Evolutionary conservation across 2,113 vertebrate genomes (phyloP).

Genomic region (Microtus oregoni): DNA sequence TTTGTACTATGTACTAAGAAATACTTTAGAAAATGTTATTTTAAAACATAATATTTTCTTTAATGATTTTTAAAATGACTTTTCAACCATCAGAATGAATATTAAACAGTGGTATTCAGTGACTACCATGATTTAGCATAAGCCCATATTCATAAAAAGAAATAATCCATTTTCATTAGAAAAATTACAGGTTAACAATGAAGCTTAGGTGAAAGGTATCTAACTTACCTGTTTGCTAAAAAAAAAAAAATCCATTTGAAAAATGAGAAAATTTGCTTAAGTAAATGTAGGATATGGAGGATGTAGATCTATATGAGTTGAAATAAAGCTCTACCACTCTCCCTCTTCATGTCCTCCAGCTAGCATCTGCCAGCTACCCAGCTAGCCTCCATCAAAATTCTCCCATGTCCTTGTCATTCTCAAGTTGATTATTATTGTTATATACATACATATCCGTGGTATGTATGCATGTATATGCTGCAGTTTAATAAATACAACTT

Average conservation of each 20-base stretch:
- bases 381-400: background rate
- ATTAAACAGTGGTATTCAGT: background rate
- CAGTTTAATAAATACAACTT: background rate
- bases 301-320: background rate
- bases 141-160: background rate
- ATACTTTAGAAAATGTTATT: background rate
- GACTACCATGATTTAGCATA: background rate
- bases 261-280: background rate
- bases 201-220: background rate
- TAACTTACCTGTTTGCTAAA: background rate
- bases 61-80: background rate
- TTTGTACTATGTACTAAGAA: background rate
- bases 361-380: background rate
- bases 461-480: background rate
- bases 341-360: background rate
- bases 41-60: background rate
- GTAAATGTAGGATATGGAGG: background rate
- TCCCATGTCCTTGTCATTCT: background rate
- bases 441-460: no score
- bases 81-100: constrained; percentile 12
- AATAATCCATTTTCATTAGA: background rate
- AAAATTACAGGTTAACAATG: background rate
- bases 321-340: background rate
- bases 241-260: background rate
- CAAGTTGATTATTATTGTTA: background rate